These are phyloP conservation scores for Tetanocera ferruginea DNA, from an alignment of 2,888 invertebrate species.

Conservation along the genomic window DNA sequence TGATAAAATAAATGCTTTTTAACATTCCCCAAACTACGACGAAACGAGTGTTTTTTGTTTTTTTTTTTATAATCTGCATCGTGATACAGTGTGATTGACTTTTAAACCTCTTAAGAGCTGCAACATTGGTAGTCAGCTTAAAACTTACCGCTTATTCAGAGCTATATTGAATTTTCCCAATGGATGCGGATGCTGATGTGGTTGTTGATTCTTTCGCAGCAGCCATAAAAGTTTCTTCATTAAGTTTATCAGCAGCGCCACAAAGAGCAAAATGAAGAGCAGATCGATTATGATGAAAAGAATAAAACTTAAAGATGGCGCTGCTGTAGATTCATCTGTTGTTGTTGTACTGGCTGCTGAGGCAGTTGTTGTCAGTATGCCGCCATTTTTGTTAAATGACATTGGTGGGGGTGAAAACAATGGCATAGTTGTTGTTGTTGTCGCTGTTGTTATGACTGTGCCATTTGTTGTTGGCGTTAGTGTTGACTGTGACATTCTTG, in stretches of 20 bases:
- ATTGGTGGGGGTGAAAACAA: conserved; percentile 48
- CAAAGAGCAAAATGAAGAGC: conserved; percentile 77
- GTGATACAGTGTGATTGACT: too few relatives aligned
- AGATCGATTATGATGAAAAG: conserved; percentile 74
- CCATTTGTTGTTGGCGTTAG: conserved; percentile 32
- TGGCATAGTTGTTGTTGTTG: conserved; percentile 35
- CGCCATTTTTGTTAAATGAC: conserved; percentile 49
- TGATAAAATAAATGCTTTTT: too few relatives aligned
- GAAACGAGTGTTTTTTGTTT: too few relatives aligned
- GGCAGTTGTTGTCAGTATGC: conserved; percentile 31
- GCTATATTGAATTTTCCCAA: conserved; percentile 75
- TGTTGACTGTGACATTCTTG: conserved; percentile 5
- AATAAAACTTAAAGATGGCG: conserved; percentile 61
- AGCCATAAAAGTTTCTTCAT: conserved; percentile 75
- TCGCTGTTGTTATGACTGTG: conserved; percentile 29
- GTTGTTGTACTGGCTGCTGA: conserved; percentile 41
- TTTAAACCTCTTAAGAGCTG: too few relatives aligned
- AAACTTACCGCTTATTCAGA: conserved; percentile 71
- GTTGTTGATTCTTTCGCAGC: conserved; percentile 70
- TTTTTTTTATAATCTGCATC: too few relatives aligned
- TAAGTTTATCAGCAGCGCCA: conserved; percentile 78
- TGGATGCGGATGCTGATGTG: conserved; percentile 53
- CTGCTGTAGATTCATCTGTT: conserved; percentile 35
- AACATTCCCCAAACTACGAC: too few relatives aligned
- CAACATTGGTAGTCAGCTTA: neutral